Evolutionary conservation across 2,888 invertebrate genomes (phyloP).

Genomic region (Argynnis bischoffii): DNA sequence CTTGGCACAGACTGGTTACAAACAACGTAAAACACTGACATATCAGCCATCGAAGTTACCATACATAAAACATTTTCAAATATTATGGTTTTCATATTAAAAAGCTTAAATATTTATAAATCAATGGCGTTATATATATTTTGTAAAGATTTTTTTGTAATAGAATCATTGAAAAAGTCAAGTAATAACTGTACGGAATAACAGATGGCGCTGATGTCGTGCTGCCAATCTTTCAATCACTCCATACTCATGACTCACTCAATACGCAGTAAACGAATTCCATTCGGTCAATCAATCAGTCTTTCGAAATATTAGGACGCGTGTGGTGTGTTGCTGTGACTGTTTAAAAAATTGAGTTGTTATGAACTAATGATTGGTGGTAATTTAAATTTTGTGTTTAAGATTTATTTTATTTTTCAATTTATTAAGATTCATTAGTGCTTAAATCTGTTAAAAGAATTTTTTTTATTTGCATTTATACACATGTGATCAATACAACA

Average conservation of each 20-base stretch:
- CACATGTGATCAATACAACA: slow-evolving; percentile 75
- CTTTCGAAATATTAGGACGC: slow-evolving; percentile 43
- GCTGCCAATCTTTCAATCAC: slow-evolving; percentile 32
- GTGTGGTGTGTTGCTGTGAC: slow-evolving; percentile 48
- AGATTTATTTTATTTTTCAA: slow-evolving; percentile 19
- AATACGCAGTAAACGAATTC: slow-evolving; percentile 35
- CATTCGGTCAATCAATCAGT: slow-evolving; percentile 53
- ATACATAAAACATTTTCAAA: neutral
- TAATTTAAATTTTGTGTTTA: slow-evolving; percentile 37
- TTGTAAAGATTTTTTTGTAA: neutral
- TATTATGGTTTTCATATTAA: neutral
- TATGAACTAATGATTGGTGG: slow-evolving; percentile 49
- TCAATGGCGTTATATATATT: neutral
- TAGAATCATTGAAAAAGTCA: neutral
- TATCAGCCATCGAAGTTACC: neutral
- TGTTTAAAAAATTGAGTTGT: slow-evolving; percentile 46
- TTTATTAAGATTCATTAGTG: slow-evolving; percentile 15
- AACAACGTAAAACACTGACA: neutral
- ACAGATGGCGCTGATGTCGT: slow-evolving; percentile 2
- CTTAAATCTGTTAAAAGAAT: slow-evolving; percentile 33
- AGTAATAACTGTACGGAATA: neutral
- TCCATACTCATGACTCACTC: slow-evolving; percentile 31
- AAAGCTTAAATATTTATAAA: neutral
- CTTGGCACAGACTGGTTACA: slow-evolving; percentile 2
- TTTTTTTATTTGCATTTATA: slow-evolving; percentile 52